These are phyloP conservation scores for Sycophila sp. DNA, from an alignment of 1,140 invertebrate species.

Conservation along the genomic window DNA sequence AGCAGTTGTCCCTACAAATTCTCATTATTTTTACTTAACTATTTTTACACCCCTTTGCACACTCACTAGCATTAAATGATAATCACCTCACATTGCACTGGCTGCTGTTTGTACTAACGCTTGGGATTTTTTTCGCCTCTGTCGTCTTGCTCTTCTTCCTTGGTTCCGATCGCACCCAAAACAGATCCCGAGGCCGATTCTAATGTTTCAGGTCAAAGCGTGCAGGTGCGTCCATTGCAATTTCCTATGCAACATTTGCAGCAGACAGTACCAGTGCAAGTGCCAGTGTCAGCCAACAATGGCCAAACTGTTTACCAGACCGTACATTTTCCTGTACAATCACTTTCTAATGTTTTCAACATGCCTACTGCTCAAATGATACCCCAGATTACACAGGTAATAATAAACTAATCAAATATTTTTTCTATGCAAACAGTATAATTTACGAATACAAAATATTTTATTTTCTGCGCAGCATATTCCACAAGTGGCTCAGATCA, in stretches of 20 bases:
- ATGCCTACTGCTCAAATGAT: constrained; percentile 76
- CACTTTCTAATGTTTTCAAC: constrained; percentile 70
- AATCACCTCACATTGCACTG: no score
- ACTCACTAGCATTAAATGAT: no score
- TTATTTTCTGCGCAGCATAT: constrained; percentile 53
- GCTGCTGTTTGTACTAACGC: constrained; percentile 23
- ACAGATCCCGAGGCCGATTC: constrained; percentile 48
- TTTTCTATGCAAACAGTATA: not conserved
- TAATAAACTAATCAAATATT: not conserved
- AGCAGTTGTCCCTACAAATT: no score
- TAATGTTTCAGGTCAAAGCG: constrained; percentile 74
- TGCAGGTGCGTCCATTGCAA: constrained; percentile 79
- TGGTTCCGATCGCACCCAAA: constrained; percentile 39
- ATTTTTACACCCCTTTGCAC: no score
- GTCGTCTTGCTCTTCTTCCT: constrained; percentile 28
- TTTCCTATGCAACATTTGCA: constrained; percentile 76
- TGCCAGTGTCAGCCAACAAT: constrained; percentile 87
- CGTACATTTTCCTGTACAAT: constrained; percentile 88
- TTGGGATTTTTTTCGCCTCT: constrained; percentile 17
- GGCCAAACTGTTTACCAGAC: constrained; percentile 95
- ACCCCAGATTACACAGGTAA: constrained; percentile 76
- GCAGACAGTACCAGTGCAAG: constrained; percentile 90
- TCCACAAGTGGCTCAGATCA: constrained; percentile 83
- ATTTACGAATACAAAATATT: not conserved
- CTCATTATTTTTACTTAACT: no score